Evolutionary conservation across 1,140 invertebrate species (phyloP).

Genomic region (Euglossa dilemma): DNA sequence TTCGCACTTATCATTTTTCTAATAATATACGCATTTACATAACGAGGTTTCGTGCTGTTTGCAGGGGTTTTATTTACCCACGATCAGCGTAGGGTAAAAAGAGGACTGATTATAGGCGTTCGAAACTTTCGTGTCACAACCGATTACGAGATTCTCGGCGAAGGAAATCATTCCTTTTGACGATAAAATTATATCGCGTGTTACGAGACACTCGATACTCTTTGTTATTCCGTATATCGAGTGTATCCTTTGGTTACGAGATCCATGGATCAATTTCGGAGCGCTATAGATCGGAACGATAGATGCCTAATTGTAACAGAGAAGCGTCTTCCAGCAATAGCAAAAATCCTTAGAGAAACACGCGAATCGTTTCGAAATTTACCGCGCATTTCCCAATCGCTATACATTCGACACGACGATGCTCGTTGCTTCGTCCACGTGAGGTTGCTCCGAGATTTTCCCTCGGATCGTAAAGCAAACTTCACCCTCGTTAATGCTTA

Average conservation of each 20-base stretch:
- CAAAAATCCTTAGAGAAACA: neutral
- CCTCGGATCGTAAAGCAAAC: no score
- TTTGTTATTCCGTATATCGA: neutral
- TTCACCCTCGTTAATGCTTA: neutral
- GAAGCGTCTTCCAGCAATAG: neutral
- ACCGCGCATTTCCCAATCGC: neutral
- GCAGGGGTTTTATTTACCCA: neutral
- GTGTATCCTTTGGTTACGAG: neutral
- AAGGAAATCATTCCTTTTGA: neutral
- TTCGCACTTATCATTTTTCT: neutral
- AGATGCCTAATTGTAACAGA: neutral
- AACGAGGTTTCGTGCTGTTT: constrained; percentile 1
- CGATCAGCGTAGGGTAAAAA: no score
- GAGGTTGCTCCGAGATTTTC: neutral
- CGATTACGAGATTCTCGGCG: no score
- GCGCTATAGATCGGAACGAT: neutral
- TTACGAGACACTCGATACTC: neutral
- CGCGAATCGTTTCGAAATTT: neutral
- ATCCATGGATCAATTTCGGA: neutral
- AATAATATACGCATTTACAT: constrained; percentile 13
- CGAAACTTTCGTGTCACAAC: no score
- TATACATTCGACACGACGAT: no score
- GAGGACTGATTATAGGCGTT: no score
- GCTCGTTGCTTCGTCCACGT: neutral
- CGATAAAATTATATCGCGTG: neutral